These are phyloP conservation scores for Oenanthe melanoleuca DNA, from an alignment of 2,113 vertebrate species.

Conservation along the genomic window DNA sequence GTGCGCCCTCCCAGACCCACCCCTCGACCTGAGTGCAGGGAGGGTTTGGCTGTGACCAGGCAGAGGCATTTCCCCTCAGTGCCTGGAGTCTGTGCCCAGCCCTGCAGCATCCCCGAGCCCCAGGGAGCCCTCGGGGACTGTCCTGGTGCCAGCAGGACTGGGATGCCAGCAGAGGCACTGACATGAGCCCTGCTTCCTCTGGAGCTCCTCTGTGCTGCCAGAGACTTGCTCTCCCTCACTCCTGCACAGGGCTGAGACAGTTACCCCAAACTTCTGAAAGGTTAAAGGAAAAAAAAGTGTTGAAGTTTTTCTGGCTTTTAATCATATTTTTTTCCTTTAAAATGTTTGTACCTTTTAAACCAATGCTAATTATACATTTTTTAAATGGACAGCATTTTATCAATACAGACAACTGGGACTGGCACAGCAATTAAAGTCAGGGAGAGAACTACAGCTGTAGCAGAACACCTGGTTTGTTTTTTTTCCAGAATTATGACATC, in stretches of 20 bases:
- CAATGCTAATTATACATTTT: not conserved
- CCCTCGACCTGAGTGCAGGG: not conserved
- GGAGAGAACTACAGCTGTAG: not conserved
- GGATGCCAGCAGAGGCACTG: not conserved
- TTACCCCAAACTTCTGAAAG: not conserved
- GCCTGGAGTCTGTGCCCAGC: not conserved
- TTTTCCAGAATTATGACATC: not conserved
- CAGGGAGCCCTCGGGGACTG: not conserved
- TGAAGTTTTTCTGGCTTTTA: not conserved
- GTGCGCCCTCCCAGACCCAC: not conserved
- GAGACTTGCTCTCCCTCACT: not conserved
- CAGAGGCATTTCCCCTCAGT: not conserved
- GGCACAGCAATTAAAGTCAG: constrained; percentile 17
- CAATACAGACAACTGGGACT: not conserved
- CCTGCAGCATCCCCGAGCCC: not conserved
- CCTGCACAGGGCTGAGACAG: not conserved
- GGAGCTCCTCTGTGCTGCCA: not conserved
- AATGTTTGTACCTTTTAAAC: not conserved
- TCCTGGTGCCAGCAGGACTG: not conserved
- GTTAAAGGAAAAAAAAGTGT: not conserved
- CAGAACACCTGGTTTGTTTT: not conserved
- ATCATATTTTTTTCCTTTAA: not conserved
- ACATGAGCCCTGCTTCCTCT: not conserved
- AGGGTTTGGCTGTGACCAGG: not conserved
- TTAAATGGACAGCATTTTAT: not conserved